Evolutionary conservation across 1,140 invertebrate genomes (phyloP).

Genomic region (Holotrichia oblita): DNA sequence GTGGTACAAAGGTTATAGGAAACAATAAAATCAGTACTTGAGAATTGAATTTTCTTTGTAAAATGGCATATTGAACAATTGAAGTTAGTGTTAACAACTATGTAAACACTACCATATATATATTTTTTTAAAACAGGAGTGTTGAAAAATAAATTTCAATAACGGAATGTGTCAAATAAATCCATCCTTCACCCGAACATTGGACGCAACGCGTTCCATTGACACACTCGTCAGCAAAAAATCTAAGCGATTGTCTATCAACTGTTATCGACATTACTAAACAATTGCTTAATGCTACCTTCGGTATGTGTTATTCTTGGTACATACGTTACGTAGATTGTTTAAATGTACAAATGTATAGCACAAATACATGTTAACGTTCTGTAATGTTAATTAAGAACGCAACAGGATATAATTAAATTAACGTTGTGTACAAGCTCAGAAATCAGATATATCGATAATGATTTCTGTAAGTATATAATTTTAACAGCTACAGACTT

Average conservation of each 20-base stretch:
- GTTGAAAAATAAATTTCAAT: background rate
- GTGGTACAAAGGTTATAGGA: too few relatives aligned
- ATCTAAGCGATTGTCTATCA: background rate
- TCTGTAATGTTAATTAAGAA: background rate
- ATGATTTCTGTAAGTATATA: too few relatives aligned
- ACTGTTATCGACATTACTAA: slow-evolving; percentile 12
- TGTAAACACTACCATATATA: too few relatives aligned
- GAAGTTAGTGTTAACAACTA: too few relatives aligned
- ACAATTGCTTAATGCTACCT: background rate
- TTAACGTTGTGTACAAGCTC: background rate
- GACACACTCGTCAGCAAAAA: background rate
- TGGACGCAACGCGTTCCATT: background rate
- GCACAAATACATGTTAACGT: background rate
- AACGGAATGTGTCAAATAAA: background rate
- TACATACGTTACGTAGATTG: too few relatives aligned
- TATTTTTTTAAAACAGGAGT: background rate
- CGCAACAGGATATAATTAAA: background rate
- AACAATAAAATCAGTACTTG: too few relatives aligned
- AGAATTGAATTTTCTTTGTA: too few relatives aligned
- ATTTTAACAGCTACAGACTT: too few relatives aligned
- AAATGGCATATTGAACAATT: too few relatives aligned
- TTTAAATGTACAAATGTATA: background rate
- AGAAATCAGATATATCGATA: too few relatives aligned
- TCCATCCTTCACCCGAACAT: background rate
- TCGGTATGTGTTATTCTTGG: background rate